A percentile compares a stretch with the other conserved stretches of the same genome.
Evolutionary conservation across 2,113 vertebrate genomes (phyloP).

Genomic region (Mustelus asterias): DNA sequence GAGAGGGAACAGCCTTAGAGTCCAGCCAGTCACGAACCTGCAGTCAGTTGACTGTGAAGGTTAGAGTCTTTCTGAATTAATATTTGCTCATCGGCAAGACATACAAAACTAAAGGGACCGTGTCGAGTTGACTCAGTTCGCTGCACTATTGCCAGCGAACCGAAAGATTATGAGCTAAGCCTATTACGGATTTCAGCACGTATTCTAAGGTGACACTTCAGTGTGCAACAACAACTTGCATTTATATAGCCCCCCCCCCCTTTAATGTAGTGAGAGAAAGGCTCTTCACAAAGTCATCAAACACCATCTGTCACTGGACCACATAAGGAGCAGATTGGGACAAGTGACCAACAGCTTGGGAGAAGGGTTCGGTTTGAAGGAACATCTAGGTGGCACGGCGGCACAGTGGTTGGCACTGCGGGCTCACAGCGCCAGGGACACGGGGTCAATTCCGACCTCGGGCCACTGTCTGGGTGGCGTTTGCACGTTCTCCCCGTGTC

Average conservation of each 20-base stretch:
- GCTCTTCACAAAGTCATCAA: background rate
- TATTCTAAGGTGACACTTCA: background rate
- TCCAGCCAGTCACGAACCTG: background rate
- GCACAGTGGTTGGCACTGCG: no score
- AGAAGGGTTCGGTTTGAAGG: background rate
- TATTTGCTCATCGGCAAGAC: background rate
- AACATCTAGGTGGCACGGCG: background rate
- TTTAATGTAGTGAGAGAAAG: background rate
- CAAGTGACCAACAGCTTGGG: background rate
- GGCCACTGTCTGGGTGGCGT: no score
- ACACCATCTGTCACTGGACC: background rate
- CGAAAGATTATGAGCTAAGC: background rate
- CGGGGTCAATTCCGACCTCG: no score
- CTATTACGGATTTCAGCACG: background rate
- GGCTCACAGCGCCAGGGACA: no score
- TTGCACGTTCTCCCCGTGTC: no score
- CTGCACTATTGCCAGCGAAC: background rate
- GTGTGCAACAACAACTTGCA: background rate
- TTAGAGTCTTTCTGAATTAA: background rate
- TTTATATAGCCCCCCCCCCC: background rate
- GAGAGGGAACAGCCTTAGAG: background rate
- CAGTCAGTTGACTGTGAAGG: background rate
- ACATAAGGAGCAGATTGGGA: no score
- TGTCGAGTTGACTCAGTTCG: background rate
- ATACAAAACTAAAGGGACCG: background rate